These are phyloP conservation scores for Amphiprion clarkii DNA, from an alignment of 2,797 vertebrate species.

Conservation along the genomic window DNA sequence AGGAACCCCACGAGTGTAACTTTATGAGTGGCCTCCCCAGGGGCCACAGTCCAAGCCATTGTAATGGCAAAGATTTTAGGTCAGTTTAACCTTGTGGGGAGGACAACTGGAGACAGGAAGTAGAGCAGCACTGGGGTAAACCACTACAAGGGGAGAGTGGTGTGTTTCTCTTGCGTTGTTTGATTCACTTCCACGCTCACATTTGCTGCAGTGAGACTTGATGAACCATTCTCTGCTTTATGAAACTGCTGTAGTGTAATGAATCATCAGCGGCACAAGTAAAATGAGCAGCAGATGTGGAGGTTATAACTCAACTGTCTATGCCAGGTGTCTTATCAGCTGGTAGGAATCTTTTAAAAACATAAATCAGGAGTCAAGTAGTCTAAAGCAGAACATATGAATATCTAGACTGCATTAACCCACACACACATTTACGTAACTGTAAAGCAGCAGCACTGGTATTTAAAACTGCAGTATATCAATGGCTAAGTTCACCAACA, in stretches of 20 bases:
- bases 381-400: too few relatives aligned
- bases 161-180: background rate
- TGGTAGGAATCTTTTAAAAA: too few relatives aligned
- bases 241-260: too few relatives aligned
- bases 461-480: too few relatives aligned
- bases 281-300: background rate
- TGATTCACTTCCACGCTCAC: background rate
- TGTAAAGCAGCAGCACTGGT: too few relatives aligned
- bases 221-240: background rate
- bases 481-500: too few relatives aligned
- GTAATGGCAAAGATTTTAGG: conserved; percentile 13
- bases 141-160: background rate
- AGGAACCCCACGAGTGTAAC: conserved; percentile 54
- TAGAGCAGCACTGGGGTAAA: conserved; percentile 1
- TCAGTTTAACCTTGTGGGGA: conserved; percentile 13
- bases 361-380: too few relatives aligned
- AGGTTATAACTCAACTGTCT: too few relatives aligned
- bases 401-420: too few relatives aligned
- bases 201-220: background rate
- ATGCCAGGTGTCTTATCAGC: too few relatives aligned
- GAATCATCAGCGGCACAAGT: too few relatives aligned
- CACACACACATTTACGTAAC: too few relatives aligned
- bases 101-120: conserved; percentile 29
- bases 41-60: background rate
- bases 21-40: conserved; percentile 29